A percentile compares a stretch with the other conserved stretches of the same genome.
phyloP scores from a whole-genome alignment of 2,797 vertebrate species.

The Tarsius wallacei region DNA sequence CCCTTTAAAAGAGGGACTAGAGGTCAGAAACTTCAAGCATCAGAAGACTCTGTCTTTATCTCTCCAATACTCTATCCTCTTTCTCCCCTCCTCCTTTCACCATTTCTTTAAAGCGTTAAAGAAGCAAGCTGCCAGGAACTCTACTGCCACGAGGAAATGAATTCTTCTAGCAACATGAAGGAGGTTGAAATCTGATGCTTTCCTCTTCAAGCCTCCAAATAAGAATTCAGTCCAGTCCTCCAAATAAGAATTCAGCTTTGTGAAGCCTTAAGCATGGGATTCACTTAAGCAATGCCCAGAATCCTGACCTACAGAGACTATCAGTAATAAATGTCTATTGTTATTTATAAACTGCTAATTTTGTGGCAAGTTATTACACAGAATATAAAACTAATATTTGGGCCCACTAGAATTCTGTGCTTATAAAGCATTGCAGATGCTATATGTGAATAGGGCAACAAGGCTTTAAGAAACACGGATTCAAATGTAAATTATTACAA shows the following conservation, averaged over 20 bases:
- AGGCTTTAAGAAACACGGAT: neutral
- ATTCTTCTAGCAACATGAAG: neutral
- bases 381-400: neutral
- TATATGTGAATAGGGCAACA: fast-evolving
- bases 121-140: neutral
- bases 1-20: neutral
- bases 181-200: neutral
- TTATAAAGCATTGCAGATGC: neutral
- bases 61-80: too few species aligned
- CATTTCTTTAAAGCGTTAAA: neutral
- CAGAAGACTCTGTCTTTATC: neutral
- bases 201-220: neutral
- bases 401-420: neutral
- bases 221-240: neutral
- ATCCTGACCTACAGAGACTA: neutral
- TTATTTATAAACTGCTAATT: neutral
- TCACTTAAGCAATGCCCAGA: neutral
- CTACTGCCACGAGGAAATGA: neutral
- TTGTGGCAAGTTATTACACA: neutral
- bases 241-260: neutral
- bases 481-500: neutral
- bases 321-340: neutral
- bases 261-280: neutral
- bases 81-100: neutral
- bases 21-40: neutral